These are phyloP conservation scores for Sorex fumeus DNA, from an alignment of 2,113 vertebrate species.

Conservation along the genomic window DNA sequence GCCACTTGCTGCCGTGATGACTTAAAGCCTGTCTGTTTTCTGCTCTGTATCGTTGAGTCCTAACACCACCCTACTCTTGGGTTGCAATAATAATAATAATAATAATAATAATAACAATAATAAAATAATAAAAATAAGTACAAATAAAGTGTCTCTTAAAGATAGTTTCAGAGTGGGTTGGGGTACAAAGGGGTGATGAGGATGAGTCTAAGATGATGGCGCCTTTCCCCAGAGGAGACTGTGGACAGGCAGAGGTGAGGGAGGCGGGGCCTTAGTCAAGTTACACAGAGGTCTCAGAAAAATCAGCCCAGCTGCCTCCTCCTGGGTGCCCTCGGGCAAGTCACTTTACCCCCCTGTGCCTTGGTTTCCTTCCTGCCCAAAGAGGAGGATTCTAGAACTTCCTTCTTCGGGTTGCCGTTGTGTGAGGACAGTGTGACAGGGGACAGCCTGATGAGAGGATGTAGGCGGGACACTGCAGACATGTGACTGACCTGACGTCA, in stretches of 20 bases:
- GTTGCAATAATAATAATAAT: too few species aligned
- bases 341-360: background rate
- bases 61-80: background rate
- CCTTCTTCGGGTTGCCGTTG: background rate
- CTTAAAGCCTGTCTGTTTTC: background rate
- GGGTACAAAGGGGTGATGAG: too few species aligned
- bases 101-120: too few species aligned
- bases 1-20: background rate
- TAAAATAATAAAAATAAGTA: too few species aligned
- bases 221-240: too few species aligned
- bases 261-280: too few species aligned
- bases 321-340: background rate
- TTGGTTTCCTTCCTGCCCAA: slow-evolving; percentile 21
- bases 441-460: too few species aligned
- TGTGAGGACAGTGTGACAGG: too few species aligned
- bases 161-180: too few species aligned
- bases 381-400: background rate
- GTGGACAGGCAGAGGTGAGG: too few species aligned
- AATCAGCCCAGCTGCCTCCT: background rate
- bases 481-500: background rate
- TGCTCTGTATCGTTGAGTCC: background rate
- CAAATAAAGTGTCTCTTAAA: too few species aligned
- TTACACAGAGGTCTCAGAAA: background rate
- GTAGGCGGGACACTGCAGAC: background rate
- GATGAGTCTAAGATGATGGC: too few species aligned